Conservation (phyloP, 2,888 invertebrate species). For the Epinotia brunnichana region DNA sequence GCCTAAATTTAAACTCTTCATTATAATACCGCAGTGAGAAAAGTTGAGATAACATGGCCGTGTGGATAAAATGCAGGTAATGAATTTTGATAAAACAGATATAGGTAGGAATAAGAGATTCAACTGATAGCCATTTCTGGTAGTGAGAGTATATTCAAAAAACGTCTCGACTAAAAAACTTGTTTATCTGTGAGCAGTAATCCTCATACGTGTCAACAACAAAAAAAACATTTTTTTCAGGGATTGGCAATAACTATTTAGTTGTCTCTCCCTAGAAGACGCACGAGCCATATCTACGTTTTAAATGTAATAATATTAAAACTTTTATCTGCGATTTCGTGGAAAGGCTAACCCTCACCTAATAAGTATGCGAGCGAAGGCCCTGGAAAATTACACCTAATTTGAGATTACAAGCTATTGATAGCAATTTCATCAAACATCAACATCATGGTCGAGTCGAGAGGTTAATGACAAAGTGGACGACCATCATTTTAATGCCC, state of each 20-base stretch:
- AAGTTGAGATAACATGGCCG: constrained; percentile 76
- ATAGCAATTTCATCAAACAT: constrained; percentile 41
- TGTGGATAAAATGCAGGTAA: constrained; percentile 79
- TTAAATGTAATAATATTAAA: background rate
- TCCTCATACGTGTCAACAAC: background rate
- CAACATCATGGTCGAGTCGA: constrained; percentile 37
- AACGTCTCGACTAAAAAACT: background rate
- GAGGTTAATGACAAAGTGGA: constrained; percentile 41
- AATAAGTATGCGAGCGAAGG: constrained; percentile 7
- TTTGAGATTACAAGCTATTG: constrained; percentile 31
- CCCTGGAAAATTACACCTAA: constrained; percentile 30
- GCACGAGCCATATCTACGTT: background rate
- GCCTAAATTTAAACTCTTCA: constrained; percentile 84
- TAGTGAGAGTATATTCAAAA: background rate
- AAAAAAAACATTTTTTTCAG: background rate
- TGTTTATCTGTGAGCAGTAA: background rate
- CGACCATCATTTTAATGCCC: constrained; percentile 33
- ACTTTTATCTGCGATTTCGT: background rate
- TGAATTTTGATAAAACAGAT: constrained; percentile 76
- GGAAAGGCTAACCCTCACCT: background rate
- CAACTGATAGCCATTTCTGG: constrained; percentile 7
- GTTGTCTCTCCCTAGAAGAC: too few species aligned
- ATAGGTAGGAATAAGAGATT: constrained; percentile 47
- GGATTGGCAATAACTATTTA: background rate
- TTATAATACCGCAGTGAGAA: constrained; percentile 81